A percentile compares a stretch with the other conserved stretches of the same genome.
phyloP scores from a whole-genome alignment of 2,797 vertebrate species.

The Cyclopterus lumpus region DNA sequence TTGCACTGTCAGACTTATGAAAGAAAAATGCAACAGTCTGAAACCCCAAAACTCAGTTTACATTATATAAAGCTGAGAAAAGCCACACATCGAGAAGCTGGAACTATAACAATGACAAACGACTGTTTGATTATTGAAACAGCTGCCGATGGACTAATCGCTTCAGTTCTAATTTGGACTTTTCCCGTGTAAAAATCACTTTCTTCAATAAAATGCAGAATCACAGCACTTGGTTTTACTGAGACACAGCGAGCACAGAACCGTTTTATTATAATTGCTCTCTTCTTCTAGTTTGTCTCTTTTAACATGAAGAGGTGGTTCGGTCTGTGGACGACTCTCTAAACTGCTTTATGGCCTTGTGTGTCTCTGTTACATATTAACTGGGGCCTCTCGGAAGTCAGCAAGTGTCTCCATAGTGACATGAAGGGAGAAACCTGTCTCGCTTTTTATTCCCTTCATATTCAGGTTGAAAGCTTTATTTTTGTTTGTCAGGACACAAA shows the following conservation, averaged over 20 bases:
- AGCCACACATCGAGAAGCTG: too few species aligned
- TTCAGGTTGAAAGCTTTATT: constrained; percentile 45
- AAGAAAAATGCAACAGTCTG: neutral
- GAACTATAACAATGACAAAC: neutral
- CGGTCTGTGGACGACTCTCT: neutral
- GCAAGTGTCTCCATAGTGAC: constrained; percentile 55
- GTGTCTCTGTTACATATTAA: constrained; percentile 59
- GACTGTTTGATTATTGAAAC: neutral
- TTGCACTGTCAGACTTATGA: neutral
- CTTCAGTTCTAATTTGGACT: neutral
- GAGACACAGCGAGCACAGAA: neutral
- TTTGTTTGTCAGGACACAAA: constrained; percentile 43
- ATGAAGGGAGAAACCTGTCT: constrained; percentile 12
- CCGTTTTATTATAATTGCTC: neutral
- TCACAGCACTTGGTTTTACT: neutral
- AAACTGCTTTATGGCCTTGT: constrained; percentile 29
- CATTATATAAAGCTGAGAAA: neutral
- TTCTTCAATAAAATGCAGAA: neutral
- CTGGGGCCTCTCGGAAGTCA: constrained; percentile 14
- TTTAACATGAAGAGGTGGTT: neutral
- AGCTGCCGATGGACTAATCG: neutral
- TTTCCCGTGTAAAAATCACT: neutral
- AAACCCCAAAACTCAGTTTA: neutral
- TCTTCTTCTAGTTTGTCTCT: constrained; percentile 8
- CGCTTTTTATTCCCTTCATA: constrained; percentile 19